A percentile compares a stretch with the other conserved stretches of the same genome.
Evolutionary conservation across 2,797 vertebrate species (phyloP).

Genomic region (Gymnoscopelus braueri): DNA sequence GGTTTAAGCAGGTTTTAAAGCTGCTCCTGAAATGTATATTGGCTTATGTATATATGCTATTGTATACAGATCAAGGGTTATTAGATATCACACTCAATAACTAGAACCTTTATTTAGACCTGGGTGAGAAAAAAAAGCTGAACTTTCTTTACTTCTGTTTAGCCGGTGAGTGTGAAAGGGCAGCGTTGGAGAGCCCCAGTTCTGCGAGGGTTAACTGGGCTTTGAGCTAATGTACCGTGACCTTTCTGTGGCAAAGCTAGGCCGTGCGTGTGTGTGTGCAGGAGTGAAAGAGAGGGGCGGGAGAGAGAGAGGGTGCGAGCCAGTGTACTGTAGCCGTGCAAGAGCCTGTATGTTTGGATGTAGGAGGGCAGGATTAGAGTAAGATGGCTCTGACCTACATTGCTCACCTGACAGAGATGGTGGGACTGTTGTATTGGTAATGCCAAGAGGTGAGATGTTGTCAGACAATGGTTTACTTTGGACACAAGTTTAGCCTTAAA

Average conservation of each 20-base stretch:
- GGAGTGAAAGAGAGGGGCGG: not conserved
- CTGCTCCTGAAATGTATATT: too few relatives aligned
- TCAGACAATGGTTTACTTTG: slow-evolving; percentile 8
- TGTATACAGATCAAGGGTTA: too few relatives aligned
- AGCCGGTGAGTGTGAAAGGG: slow-evolving; percentile 16
- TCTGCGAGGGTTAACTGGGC: slow-evolving; percentile 51
- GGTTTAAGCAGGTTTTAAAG: too few relatives aligned
- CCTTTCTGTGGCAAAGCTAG: slow-evolving; percentile 49
- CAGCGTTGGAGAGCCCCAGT: slow-evolving; percentile 22
- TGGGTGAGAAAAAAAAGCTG: too few relatives aligned
- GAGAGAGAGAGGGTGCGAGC: not conserved
- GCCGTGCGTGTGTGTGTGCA: not conserved
- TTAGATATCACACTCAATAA: too few relatives aligned
- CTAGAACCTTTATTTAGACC: too few relatives aligned
- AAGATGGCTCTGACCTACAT: slow-evolving; percentile 41
- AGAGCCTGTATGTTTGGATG: slow-evolving; percentile 24
- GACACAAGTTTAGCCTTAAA: not conserved
- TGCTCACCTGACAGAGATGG: slow-evolving; percentile 31
- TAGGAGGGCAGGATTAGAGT: slow-evolving; percentile 31
- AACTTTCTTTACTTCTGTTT: too few relatives aligned
- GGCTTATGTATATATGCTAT: too few relatives aligned
- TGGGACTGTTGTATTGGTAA: slow-evolving; percentile 13
- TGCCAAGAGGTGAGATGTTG: slow-evolving; percentile 2
- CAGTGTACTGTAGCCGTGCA: slow-evolving; percentile 10
- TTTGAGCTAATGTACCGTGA: slow-evolving; percentile 64